phyloP scores from a whole-genome alignment of 2,888 invertebrate genomes.

The Drosophila vallismaia region DNA sequence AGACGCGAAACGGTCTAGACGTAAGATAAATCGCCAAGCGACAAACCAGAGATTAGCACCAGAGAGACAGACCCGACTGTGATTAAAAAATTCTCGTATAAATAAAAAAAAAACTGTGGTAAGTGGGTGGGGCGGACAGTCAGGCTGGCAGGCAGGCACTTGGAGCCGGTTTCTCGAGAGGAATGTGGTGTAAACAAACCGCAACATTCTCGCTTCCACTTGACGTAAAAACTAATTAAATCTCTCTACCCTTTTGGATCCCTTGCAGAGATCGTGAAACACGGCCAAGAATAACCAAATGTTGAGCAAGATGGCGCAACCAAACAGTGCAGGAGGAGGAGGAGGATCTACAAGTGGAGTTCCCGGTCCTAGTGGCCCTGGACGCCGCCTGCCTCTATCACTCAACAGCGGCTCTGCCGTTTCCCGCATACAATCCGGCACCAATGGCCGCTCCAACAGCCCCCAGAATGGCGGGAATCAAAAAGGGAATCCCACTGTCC shows the following conservation, averaged over 20 bases:
- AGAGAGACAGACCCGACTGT: conserved; percentile 46
- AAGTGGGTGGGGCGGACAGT: conserved; percentile 27
- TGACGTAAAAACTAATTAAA: conserved; percentile 19
- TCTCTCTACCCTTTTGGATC: neutral
- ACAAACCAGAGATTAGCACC: conserved; percentile 25
- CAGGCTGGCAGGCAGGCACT: neutral
- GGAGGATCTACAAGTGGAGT: conserved; percentile 14
- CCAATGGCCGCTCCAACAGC: conserved; percentile 61
- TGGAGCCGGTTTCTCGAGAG: conserved; percentile 62
- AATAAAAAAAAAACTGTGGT: conserved; percentile 50
- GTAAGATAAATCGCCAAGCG: conserved; percentile 55
- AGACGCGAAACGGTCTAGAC: conserved; percentile 43
- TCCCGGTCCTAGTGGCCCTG: conserved; percentile 35
- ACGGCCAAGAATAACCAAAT: conserved; percentile 55
- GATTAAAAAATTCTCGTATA: conserved; percentile 48
- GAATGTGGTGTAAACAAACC: conserved; percentile 66
- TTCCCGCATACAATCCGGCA: conserved; percentile 53
- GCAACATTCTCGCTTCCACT: conserved; percentile 28
- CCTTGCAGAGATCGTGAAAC: conserved; percentile 53
- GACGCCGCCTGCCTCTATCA: conserved; percentile 63
- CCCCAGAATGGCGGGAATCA: conserved; percentile 57
- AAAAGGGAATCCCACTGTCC: conserved; percentile 30
- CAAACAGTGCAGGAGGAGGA: conserved; percentile 54
- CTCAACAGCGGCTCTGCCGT: conserved; percentile 42
- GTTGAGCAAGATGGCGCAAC: conserved; percentile 80